Evolutionary conservation across 2,113 vertebrate species (phyloP).

Genomic region (Oreochromis tanganicae): DNA sequence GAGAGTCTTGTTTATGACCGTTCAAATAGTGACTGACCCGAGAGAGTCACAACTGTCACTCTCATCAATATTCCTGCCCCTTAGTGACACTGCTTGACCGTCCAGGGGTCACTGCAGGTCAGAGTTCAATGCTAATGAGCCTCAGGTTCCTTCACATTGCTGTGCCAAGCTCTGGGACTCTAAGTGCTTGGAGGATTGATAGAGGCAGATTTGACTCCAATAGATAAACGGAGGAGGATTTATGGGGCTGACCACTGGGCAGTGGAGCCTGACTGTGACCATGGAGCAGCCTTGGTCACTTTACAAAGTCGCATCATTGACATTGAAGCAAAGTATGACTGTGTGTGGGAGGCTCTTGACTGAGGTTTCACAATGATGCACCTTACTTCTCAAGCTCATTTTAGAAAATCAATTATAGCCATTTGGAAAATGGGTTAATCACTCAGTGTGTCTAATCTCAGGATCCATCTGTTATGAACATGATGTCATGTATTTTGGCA

Average conservation of each 20-base stretch:
- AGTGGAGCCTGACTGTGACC: conserved; percentile 48
- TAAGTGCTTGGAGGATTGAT: conserved; percentile 37
- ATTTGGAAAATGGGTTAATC: conserved; percentile 1
- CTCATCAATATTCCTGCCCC: conserved; percentile 29
- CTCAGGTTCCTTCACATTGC: conserved; percentile 18
- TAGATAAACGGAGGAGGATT: conserved; percentile 45
- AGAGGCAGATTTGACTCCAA: conserved; percentile 8
- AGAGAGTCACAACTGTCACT: conserved; percentile 24
- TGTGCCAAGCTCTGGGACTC: not conserved
- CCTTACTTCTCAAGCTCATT: not conserved
- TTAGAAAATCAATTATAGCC: conserved; percentile 1
- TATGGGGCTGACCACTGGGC: conserved; percentile 26
- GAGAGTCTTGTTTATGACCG: not conserved
- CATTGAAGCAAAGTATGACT: not conserved
- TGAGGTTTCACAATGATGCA: not conserved
- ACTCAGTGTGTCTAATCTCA: not conserved
- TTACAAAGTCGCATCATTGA: conserved; percentile 5
- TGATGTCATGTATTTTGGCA: not conserved
- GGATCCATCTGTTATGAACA: not conserved
- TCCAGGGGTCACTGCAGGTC: not conserved
- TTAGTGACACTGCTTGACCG: conserved; percentile 2
- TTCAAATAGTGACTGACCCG: conserved; percentile 2
- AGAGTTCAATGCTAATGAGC: conserved; percentile 16
- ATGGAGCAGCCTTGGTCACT: conserved; percentile 15
- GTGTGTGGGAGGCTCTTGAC: not conserved